Conservation (phyloP, 2,888 invertebrate species). For the Chelonus formosanus region DNA sequence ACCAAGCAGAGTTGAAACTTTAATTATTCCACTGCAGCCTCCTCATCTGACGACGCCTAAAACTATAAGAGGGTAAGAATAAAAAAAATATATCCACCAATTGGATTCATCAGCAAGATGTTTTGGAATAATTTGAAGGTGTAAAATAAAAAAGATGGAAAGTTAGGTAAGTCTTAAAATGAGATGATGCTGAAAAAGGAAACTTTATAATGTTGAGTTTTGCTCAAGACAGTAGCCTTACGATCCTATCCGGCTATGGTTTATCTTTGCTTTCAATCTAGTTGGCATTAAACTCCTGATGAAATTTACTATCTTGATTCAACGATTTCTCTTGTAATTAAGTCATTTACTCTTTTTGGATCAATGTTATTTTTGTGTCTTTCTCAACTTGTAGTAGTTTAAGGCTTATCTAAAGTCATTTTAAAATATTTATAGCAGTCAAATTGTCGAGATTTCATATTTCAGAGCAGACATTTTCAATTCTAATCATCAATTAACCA, state of each 20-base stretch:
- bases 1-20: conserved; percentile 11
- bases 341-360: conserved; percentile 12
- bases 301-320: conserved; percentile 26
- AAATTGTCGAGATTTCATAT: too few relatives aligned
- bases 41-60: background rate
- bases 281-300: conserved; percentile 25
- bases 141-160: background rate
- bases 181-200: background rate
- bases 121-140: conserved; percentile 7
- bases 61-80: background rate
- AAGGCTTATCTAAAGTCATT: too few relatives aligned
- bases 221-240: conserved; percentile 40
- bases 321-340: conserved; percentile 25
- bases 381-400: too few relatives aligned
- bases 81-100: background rate
- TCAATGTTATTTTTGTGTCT: background rate
- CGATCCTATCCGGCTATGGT: conserved; percentile 36
- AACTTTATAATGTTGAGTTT: background rate
- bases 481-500: too few relatives aligned
- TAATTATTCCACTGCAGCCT: conserved; percentile 21
- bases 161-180: conserved; percentile 2
- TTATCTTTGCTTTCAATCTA: conserved; percentile 42
- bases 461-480: too few relatives aligned
- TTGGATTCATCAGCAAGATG: background rate
- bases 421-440: too few relatives aligned